A percentile compares a stretch with the other conserved stretches of the same genome.
phyloP scores from a whole-genome alignment of 2,113 vertebrate species.

The Phylloscopus whistleri region DNA sequence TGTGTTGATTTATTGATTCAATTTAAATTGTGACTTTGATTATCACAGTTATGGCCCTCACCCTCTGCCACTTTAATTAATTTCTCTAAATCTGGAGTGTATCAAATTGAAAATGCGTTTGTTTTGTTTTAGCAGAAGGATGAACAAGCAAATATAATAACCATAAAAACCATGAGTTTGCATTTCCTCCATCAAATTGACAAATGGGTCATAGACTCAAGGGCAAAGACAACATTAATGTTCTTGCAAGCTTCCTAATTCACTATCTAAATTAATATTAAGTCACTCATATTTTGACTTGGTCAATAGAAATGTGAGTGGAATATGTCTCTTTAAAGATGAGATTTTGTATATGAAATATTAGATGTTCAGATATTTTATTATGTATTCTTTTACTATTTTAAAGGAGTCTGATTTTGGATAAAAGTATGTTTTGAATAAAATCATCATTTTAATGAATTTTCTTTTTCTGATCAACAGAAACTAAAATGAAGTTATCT shows the following conservation, averaged over 20 bases:
- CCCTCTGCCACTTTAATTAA: neutral
- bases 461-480: neutral
- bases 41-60: neutral
- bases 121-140: neutral
- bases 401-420: neutral
- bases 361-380: neutral
- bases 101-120: neutral
- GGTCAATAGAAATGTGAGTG: neutral
- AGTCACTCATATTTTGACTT: neutral
- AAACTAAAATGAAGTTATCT: neutral
- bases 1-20: neutral
- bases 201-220: neutral
- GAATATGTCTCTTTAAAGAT: neutral
- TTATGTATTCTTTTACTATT: neutral
- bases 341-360: neutral
- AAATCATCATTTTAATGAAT: neutral
- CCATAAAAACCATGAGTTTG: neutral
- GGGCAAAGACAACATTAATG: neutral
- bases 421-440: accelerated
- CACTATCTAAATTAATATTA: neutral
- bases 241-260: neutral
- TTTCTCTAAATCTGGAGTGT: neutral
- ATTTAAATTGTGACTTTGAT: neutral
- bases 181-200: neutral
- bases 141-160: neutral